These are phyloP conservation scores for Channa striata DNA, from an alignment of 2,797 vertebrate genomes.

Conservation along the genomic window DNA sequence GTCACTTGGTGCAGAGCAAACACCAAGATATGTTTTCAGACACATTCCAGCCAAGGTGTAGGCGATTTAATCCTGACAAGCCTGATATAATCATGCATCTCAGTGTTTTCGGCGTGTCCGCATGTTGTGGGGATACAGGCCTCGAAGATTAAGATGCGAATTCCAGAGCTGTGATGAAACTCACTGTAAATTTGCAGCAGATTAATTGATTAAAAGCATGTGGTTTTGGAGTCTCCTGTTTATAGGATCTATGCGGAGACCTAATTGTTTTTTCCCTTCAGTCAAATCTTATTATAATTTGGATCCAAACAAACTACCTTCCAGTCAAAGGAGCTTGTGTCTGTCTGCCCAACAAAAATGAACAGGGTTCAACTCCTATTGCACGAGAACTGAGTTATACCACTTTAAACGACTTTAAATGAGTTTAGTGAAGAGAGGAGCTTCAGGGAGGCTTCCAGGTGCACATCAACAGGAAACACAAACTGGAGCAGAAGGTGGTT, in stretches of 20 bases:
- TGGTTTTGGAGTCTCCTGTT: conserved; percentile 70
- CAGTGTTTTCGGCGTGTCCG: not conserved
- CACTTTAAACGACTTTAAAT: conserved; percentile 61
- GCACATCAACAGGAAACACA: conserved; percentile 46
- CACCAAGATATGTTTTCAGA: conserved; percentile 1
- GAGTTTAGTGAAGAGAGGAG: conserved; percentile 51
- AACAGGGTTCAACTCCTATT: conserved; percentile 45
- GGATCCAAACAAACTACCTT: conserved; percentile 59
- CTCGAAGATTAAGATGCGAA: conserved; percentile 26
- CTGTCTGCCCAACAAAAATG: conserved; percentile 38
- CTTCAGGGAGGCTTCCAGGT: conserved; percentile 53
- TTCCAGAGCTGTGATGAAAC: conserved; percentile 59
- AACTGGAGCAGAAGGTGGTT: conserved; percentile 56
- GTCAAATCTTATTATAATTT: conserved; percentile 80
- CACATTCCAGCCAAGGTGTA: not conserved
- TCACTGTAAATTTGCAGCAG: conserved; percentile 36
- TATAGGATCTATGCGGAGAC: conserved; percentile 67
- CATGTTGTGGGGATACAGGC: conserved; percentile 31
- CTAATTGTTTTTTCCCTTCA: conserved; percentile 56
- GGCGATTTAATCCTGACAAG: no score
- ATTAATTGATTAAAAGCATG: conserved; percentile 79
- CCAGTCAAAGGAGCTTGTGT: conserved; percentile 75
- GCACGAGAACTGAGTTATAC: conserved; percentile 57
- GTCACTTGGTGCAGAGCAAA: conserved; percentile 7
- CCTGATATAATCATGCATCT: not conserved